Evolutionary conservation across 2,113 vertebrate genomes (phyloP), one percentile per base, ranked within the genome.

Genomic region (Prinia subflava): DNA sequence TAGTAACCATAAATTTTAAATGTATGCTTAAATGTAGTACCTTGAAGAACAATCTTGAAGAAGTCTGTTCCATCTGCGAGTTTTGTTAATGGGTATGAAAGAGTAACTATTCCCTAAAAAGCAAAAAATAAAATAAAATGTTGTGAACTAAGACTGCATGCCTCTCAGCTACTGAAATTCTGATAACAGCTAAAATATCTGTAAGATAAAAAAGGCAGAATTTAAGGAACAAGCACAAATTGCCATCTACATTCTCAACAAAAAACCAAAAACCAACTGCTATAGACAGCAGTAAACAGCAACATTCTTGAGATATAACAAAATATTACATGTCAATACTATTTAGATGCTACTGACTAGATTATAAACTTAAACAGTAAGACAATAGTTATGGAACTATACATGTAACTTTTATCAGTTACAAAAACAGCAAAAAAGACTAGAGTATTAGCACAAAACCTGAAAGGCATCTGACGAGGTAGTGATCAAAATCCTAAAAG

Each of bases 41-140:
- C 98, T 98, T 97, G 97, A 69, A 98, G 91, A 77, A 92, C 84
- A 82, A 98, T 59, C 92, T 97, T 97, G 77, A 98, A 95, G 74
- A 97, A 83, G 74, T 96, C 42, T 86, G 56, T 97, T 81, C 94
- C 97, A 89, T 98, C 97, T 91, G 37, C 7, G 4, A 94, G 86
- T 42, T 91, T 95, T 20, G 76, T 97, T 95, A 97, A 37, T n/a
- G 94, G 87, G 42, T 97, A 97, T 52, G 79, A 97, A 85, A 87
- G 22, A 69, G 89, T 52, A 91, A 97, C 91, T 59, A 83, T 52
- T 84, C 98, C 98, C 98, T 98, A 92, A 90, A 97, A 96, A 39
- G 15, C 22, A 62, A 46, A 17, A 91, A 33, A 76, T 15, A 76
- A 44, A 28, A 13, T 33, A 25, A 33, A 53, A 64, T 13, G 10